Evolutionary conservation across 2,888 invertebrate species (phyloP), one percentile per base, ranked within the genome.

Genomic region (Eupithecia subfuscata): DNA sequence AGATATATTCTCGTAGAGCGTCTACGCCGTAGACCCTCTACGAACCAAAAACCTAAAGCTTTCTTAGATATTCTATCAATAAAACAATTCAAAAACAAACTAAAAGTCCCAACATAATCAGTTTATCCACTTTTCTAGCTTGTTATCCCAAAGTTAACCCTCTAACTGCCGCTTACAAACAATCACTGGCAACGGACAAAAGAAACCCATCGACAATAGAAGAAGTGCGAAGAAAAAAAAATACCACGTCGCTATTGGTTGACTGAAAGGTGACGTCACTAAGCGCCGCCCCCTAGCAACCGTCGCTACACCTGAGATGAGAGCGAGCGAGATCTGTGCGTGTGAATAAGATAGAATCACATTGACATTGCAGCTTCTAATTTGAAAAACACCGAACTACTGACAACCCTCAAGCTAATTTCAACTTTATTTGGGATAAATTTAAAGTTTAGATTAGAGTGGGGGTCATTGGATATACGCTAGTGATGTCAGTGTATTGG

Each of bases 251-350:
- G 78, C 83, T 87, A 93, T 94, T 95, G 94, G 94, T 84, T 85
- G 88, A 85, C 84, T 81, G 82, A 71, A 80, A 79, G 69, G 90
- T 94, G 93, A 95, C 94, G 95, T 95, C 94, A 95, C 86, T 74
- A 77, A 76, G 88, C 90, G 86, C 90, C 95, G 93, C 95, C 95
- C 94, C 95, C 87, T 94, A 90, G 91, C 94, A 92, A 95, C 95
- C 88, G 92, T 93, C 91, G 89, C 93, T 90, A 91, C 89, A 91
- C 90, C 89, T 89, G 95, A 95, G 95, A 95, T 93, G 92, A 94
- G 90, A 89, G 86, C 77, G 88, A 90, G 85, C 82, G 90, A 88
- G 90, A 90, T 88, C 84, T 83, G 83, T 83, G 80, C 81, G 88
- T 86, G 88, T 82, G 89, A 90, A 87, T 86, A 88, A 89, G 92